Evolutionary conservation across 2,888 invertebrate species (phyloP), one percentile per base, ranked within the genome.

Genomic region (Halictus ligatus): DNA sequence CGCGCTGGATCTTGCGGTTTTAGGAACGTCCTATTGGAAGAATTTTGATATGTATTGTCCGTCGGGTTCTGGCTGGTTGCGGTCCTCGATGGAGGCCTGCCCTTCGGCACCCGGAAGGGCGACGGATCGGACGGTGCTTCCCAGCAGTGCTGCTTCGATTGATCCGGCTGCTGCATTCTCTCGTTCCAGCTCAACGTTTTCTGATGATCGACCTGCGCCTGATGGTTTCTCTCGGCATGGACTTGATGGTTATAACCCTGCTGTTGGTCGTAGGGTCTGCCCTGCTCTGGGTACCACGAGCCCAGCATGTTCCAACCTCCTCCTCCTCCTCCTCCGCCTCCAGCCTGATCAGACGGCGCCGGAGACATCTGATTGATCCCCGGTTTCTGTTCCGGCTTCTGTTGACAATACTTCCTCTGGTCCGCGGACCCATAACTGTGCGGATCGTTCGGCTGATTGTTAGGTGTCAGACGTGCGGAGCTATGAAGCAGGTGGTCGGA

Each of bases 71-170:
- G 94, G 78, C 92, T 94, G n/a, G 96, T 96, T 15, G 95, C 95
- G 50, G 96, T 96, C 84, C 97, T 95, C 7, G 97, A 97, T 50
- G 96, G 97, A 50, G 97, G 97, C 89, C 96, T 96, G 0, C 96
- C 97, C 94, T 96, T 97, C 2, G 97, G 97, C 35, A 97, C 96
- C 91, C 97, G 95, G 91, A 97, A 97, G 15, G 97, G 95, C 5
- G 96, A 96, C 74, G 96, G 96, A 87, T 96, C 96, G 35, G 89
- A 84, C 6, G 93, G 86, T 7, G 91, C 82, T 88, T 94, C 94
- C 92, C 94, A 93, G 13, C 87, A 87, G 79, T 90, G 87, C 18
- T 87, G 67, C 78, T 88, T 92, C 21, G 88, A 69, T 35, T 89
- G 84, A 8, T 92, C 92, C 8, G 89, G 43, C n/a, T 89, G 89